Base-by-base conservation (phyloP, 2,113 vertebrate species). In the Ailurus styani region DNA sequence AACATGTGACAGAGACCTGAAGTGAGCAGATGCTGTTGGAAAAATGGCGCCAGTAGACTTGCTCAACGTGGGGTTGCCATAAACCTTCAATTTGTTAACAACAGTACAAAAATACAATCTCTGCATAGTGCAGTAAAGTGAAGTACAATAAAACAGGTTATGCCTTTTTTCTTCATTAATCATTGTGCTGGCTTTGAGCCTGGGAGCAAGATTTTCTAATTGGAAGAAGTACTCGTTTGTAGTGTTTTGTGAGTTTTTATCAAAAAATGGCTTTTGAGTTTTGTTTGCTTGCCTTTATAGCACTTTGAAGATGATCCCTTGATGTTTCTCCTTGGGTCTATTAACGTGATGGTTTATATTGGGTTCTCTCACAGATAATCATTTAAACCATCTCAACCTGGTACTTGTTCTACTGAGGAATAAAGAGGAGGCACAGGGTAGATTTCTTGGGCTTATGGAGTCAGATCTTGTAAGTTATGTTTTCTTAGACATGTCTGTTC, bases 401-500 rank as follows among this genome's bases (percentile, higher is more conserved):
- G 10, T 79, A 37, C 18, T 73, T 45, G 87, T 82, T 96, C 52
- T 83, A 0, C 81, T 78, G 21, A 66, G n/a, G 37, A 31, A 40
- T 45, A 84, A n/a, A 27, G 14, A 88, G 31, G 52, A 31, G 78
- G 11, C 25, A 86, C 31, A 68, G n/a, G 55, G 20, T 81, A 95
- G 47, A 70, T 64, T 87, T 89, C 40, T 66, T 20, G 5, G 45
- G 25, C 7, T 70, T 52, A 14, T 60, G 18, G 40, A 96, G 25
- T 95, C 66, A 88, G 29, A 89, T 47, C 5, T 3, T 78, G 1
- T 34, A 87, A 54, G 27, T 81, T 84, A 25, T 11, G 12, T 95
- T 96, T 91, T 91, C 84, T 75, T 89, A 93, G 81, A 86, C 84
- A 95, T 77, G 27, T 47, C 62, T 85, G 54, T 96, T 64, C 29